Evolutionary conservation across 1,140 invertebrate genomes (phyloP).

Genomic region (Drosophila tsacasi): DNA sequence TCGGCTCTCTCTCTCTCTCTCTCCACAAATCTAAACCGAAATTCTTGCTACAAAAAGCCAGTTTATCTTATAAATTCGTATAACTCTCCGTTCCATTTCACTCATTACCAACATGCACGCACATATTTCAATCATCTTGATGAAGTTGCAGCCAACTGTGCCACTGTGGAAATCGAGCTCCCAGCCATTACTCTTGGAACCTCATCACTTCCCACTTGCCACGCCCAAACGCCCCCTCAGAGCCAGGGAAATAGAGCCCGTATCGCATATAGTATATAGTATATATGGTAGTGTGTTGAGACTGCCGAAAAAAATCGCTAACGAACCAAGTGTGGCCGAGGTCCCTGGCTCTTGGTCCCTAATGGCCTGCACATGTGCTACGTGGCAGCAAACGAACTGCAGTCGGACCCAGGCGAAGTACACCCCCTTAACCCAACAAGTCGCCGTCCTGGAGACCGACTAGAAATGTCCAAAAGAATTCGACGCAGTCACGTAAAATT

Average conservation of each 20-base stretch:
- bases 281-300: slow-evolving; percentile 3
- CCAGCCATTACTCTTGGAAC: slow-evolving; percentile 48
- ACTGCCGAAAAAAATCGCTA: slow-evolving; percentile 68
- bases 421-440: slow-evolving; percentile 13
- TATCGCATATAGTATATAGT: slow-evolving; percentile 46
- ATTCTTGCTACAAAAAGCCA: slow-evolving; percentile 2
- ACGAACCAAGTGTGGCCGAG: slow-evolving; percentile 75
- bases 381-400: slow-evolving; percentile 79
- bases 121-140: slow-evolving; percentile 56
- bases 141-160: slow-evolving; percentile 49
- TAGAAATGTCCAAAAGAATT: slow-evolving; percentile 73
- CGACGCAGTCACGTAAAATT: slow-evolving; percentile 83
- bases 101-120: slow-evolving; percentile 42
- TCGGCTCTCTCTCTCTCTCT: too few species aligned
- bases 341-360: slow-evolving; percentile 59
- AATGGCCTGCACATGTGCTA: slow-evolving; percentile 80
- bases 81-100: slow-evolving; percentile 23
- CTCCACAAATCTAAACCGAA: background rate
- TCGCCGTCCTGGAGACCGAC: slow-evolving; percentile 2
- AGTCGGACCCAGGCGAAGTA: slow-evolving; percentile 35
- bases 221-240: slow-evolving; percentile 26
- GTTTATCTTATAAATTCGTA: slow-evolving; percentile 10
- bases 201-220: slow-evolving; percentile 15
- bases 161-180: slow-evolving; percentile 41
- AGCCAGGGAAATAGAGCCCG: slow-evolving; percentile 39